These are phyloP conservation scores for Scaptodrosophila lebanonensis DNA, from an alignment of 1,140 invertebrate species.

Conservation along the genomic window DNA sequence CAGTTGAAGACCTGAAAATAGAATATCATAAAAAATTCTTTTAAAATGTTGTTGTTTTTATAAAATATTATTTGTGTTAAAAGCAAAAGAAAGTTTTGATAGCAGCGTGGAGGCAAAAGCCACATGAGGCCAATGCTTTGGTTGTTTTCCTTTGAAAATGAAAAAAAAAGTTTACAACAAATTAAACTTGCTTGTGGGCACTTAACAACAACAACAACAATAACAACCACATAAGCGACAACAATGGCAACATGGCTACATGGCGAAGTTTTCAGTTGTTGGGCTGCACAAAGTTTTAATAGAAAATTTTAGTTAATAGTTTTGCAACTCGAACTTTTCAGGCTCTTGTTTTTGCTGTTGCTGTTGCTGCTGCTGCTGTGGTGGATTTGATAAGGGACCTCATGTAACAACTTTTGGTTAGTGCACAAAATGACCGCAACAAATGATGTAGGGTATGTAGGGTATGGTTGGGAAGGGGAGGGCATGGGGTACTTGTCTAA, in stretches of 20 bases:
- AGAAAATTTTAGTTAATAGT: constrained; percentile 74
- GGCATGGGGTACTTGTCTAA: constrained; percentile 1
- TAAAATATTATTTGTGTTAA: not conserved
- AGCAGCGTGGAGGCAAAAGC: not conserved
- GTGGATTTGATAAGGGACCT: constrained; percentile 71
- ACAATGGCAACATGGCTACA: no score
- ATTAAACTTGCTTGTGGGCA: constrained; percentile 69
- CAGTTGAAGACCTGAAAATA: not conserved
- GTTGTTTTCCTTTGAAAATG: constrained; percentile 45
- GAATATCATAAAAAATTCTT: not conserved
- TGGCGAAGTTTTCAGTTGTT: constrained; percentile 39
- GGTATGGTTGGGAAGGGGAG: not conserved
- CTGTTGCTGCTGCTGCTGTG: constrained; percentile 33
- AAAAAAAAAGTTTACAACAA: constrained; percentile 62
- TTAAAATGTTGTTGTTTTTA: no score
- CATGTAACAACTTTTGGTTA: constrained; percentile 53
- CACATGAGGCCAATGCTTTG: constrained; percentile 31
- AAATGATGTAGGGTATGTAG: constrained; percentile 11
- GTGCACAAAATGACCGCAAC: constrained; percentile 28
- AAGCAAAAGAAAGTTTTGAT: no score
- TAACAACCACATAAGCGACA: no score
- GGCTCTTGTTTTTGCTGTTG: not conserved
- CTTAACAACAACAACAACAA: constrained; percentile 35
- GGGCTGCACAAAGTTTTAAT: constrained; percentile 61
- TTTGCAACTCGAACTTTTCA: constrained; percentile 40